Evolutionary conservation across 2,113 vertebrate species (phyloP).

Genomic region (Gasterosteus nipponicus): DNA sequence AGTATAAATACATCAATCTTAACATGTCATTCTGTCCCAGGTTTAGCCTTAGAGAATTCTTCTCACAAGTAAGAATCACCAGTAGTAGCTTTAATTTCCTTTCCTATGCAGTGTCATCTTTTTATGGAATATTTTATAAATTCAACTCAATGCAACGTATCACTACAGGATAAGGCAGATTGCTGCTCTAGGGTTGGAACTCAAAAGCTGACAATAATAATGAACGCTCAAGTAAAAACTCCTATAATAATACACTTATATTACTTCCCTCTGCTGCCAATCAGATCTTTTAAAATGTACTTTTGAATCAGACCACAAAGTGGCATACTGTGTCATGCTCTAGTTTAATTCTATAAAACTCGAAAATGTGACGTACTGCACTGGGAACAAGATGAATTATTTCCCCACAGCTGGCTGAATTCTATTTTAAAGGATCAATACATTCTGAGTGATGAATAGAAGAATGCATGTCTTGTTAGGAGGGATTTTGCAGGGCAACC

Average conservation of each 20-base stretch:
- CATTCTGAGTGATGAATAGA: not conserved
- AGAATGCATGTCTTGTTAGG: conserved; percentile 8
- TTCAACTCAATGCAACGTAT: not conserved
- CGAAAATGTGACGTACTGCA: conserved; percentile 30
- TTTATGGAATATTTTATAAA: conserved; percentile 6
- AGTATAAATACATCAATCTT: conserved; percentile 6
- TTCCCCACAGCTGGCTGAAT: conserved; percentile 10
- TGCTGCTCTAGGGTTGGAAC: not conserved
- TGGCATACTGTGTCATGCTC: conserved; percentile 24
- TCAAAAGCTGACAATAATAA: not conserved
- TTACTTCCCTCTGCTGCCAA: conserved; percentile 15
- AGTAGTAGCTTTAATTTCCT: not conserved
- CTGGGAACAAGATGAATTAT: conserved; percentile 31
- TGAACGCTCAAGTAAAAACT: not conserved
- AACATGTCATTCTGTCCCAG: not conserved
- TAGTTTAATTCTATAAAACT: conserved; percentile 37
- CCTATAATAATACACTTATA: not conserved
- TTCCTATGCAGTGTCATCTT: not conserved
- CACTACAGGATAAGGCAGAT: not conserved
- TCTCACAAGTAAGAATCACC: not conserved
- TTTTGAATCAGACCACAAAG: conserved; percentile 8
- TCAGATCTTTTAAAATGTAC: not conserved
- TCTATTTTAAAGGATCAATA: not conserved
- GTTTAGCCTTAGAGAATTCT: not conserved
- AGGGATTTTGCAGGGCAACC: not conserved